A percentile compares a stretch with the other conserved stretches of the same genome.
These are phyloP conservation scores for Argentina silus DNA, from an alignment of 2,797 vertebrate species.

Conservation along the genomic window DNA sequence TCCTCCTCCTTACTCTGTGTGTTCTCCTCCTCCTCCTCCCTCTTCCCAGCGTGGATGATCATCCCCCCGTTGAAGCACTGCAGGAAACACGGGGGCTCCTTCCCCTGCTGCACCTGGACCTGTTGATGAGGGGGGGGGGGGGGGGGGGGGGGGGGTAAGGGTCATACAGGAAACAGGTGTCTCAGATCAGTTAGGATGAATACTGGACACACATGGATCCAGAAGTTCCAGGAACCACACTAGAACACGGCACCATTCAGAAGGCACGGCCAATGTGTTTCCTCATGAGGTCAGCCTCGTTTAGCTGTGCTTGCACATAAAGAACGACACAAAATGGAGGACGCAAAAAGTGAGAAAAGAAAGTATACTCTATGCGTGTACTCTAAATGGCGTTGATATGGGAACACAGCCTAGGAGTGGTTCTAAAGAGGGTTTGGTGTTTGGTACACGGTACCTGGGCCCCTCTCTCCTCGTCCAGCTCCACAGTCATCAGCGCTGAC, in stretches of 20 bases:
- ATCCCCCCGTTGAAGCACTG: conserved; percentile 97
- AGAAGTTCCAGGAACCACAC: too few species aligned
- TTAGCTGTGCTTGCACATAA: too few species aligned
- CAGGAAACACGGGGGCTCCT: conserved; percentile 95
- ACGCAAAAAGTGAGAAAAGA: not conserved
- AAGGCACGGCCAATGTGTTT: too few species aligned
- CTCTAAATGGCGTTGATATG: not conserved
- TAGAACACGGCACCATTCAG: too few species aligned
- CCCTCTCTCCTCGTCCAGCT: conserved; percentile 94
- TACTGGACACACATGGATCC: too few species aligned
- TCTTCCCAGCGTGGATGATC: conserved; percentile 94
- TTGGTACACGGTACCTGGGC: conserved; percentile 83
- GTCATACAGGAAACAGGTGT: not conserved
- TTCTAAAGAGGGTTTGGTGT: not conserved
- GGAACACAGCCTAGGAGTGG: not conserved
- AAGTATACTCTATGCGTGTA: not conserved
- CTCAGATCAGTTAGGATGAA: too few species aligned
- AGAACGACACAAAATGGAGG: too few species aligned
- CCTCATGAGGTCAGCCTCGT: too few species aligned
- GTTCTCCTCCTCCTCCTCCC: conserved; percentile 98
- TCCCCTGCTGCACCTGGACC: conserved; percentile 97
- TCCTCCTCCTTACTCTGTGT: conserved; percentile 83
- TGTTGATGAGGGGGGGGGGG: conserved; percentile 55
- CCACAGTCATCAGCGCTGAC: conserved; percentile 95
- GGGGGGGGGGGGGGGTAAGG: not conserved